Base-by-base conservation (phyloP, 2,113 vertebrate genomes). In the Vulpes ferrilata region DNA sequence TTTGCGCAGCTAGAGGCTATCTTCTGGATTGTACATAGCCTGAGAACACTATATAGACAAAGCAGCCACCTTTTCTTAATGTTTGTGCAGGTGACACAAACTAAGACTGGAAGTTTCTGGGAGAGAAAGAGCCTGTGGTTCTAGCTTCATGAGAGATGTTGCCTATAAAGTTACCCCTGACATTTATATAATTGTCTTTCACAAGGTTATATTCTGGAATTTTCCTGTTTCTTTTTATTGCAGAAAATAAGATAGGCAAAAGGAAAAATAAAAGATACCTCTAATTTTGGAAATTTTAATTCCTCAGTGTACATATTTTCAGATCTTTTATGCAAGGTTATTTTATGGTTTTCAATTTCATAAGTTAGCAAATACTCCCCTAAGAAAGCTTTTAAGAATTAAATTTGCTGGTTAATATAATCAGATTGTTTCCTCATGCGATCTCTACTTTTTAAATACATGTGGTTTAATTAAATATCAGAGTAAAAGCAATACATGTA, bases 371-470 rank as follows among this genome's bases (percentile, higher is more conserved):
- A 51, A 73, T 93, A 87, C 8, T 79, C 15, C 16, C 17, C 0
- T 93, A 79, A 97, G 65, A 88, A 96, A 95, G 13, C 62, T 94
- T 88, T 95, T 96, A 93, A 95, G 94, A 93, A 80, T 84, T 94
- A 85, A 95, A 43, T 83, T 88, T 69, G 10, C 90, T 93, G 51
- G 35, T 38, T 95, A 90, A 65, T 90, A 57, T 17, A 57, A 78
- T 57, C 11, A 95, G 69, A 51, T 88, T 11, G 51, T 95, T 96
- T 92, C 4, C 16, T 96, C 30, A 23, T 15, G 11, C 69, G 30
- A 69, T 84, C 25, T 79, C 17, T 91, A 25, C 80, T 96, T 93
- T 95, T 95, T 71, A 95, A 86, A 65, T 96, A 94, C 57, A 65
- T 0, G 17, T 78, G 12, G 16, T 96, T 97, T 98, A 97, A 92